Evolutionary conservation across 2,888 invertebrate genomes (phyloP).

Genomic region (Rhamnusium bicolor): DNA sequence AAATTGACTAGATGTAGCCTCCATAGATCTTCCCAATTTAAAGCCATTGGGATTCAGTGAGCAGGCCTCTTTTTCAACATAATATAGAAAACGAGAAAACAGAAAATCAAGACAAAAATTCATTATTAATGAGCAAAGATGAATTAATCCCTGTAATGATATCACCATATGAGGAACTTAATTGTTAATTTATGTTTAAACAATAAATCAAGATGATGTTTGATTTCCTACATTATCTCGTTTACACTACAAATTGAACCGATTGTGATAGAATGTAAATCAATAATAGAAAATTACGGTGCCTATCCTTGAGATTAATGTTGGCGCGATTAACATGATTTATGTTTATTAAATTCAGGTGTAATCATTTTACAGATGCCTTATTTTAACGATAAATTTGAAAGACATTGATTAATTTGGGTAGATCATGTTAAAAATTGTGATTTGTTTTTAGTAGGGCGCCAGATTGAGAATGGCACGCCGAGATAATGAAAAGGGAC

Average conservation of each 20-base stretch:
- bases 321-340: conserved; percentile 33
- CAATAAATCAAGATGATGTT: conserved; percentile 24
- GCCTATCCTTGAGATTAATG: conserved; percentile 32
- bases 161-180: too few species aligned
- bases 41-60: too few species aligned
- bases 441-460: conserved; percentile 25
- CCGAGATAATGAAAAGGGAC: conserved; percentile 13
- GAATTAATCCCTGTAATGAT: too few species aligned
- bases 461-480: conserved; percentile 7
- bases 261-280: conserved; percentile 37
- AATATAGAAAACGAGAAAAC: too few species aligned
- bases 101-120: too few species aligned
- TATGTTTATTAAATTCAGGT: conserved; percentile 35
- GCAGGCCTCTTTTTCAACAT: too few species aligned
- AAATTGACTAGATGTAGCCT: too few species aligned
- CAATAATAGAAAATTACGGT: conserved; percentile 25
- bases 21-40: too few species aligned
- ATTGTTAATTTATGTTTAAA: neutral
- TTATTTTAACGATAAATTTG: conserved; percentile 29
- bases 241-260: conserved; percentile 17
- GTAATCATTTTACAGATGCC: conserved; percentile 17
- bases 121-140: too few species aligned
- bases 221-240: conserved; percentile 15
- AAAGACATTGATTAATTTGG: conserved; percentile 31
- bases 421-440: conserved; percentile 25